A percentile compares a stretch with the other conserved stretches of the same genome.
phyloP scores from a whole-genome alignment of 2,113 vertebrate genomes.

The Onychorhynchus coronatus region DNA sequence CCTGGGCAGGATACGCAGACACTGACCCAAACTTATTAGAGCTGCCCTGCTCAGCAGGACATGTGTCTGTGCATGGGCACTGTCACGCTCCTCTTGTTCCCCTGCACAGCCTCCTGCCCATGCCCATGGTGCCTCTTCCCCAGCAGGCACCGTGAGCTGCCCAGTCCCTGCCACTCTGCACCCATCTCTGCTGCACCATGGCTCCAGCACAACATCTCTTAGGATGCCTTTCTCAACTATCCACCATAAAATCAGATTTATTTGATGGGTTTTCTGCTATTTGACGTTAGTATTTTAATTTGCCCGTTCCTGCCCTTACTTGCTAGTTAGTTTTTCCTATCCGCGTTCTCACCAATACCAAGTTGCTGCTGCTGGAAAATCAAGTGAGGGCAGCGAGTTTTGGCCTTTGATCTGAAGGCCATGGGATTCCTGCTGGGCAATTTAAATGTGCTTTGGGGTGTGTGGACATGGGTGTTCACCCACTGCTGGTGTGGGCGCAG shows the following conservation, averaged over 20 bases:
- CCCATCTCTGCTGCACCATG: not conserved
- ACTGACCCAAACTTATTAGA: rapidly evolving
- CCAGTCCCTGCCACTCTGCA: rapidly evolving
- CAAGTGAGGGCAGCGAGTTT: not conserved
- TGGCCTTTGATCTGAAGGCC: not conserved
- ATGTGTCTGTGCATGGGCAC: rapidly evolving
- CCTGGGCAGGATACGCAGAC: rapidly evolving
- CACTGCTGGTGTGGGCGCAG: rapidly evolving
- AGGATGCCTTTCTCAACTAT: not conserved
- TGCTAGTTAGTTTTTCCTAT: not conserved
- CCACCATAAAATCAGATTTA: not conserved
- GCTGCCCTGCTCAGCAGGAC: not conserved
- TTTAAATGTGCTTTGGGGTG: not conserved
- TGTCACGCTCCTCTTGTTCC: not conserved
- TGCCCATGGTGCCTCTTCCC: rapidly evolving
- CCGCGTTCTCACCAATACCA: not conserved
- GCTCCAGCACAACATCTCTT: not conserved
- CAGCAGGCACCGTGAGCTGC: rapidly evolving
- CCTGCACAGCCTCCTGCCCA: not conserved
- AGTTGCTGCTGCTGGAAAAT: not conserved
- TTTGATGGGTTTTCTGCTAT: not conserved
- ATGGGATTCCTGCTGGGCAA: not conserved
- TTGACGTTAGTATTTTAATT: not conserved
- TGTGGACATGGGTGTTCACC: not conserved
- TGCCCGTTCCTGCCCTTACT: rapidly evolving